Percentiles rank a stretch among this genome's conserved stretches.
Evolutionary conservation across 2,888 invertebrate species (phyloP).

Genomic region (Ethmia dodecea): DNA sequence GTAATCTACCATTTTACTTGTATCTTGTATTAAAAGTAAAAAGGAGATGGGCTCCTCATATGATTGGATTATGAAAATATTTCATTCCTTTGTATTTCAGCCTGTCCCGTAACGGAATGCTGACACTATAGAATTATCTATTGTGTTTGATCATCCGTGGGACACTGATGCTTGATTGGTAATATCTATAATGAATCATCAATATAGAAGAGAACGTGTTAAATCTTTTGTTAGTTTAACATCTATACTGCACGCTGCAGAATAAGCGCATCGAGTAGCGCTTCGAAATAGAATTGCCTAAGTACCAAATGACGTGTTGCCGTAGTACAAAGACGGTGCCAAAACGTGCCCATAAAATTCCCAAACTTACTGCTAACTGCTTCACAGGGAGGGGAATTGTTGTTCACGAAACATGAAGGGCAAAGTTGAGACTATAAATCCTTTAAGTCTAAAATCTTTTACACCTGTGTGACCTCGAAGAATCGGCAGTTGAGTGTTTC

Average conservation of each 20-base stretch:
- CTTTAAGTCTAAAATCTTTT: constrained; percentile 5
- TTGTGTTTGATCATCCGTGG: too few species aligned
- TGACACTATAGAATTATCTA: too few species aligned
- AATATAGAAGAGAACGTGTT: too few species aligned
- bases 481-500: too few species aligned
- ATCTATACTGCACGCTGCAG: constrained; percentile 45
- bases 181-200: too few species aligned
- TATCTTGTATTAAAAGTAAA: too few species aligned
- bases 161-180: too few species aligned
- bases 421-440: constrained; percentile 20
- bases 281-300: constrained; percentile 34
- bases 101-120: too few species aligned
- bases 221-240: constrained; percentile 47
- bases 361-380: constrained; percentile 30
- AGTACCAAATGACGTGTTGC: constrained; percentile 27
- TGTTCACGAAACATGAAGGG: constrained; percentile 18
- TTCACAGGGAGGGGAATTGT: constrained; percentile 11
- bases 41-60: too few species aligned
- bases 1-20: too few species aligned
- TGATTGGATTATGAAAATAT: too few species aligned
- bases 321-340: constrained; percentile 30
- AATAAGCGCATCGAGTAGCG: constrained; percentile 47
- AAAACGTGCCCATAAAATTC: constrained; percentile 39
- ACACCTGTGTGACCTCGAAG: constrained; percentile 14
- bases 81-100: too few species aligned